A percentile compares a stretch with the other conserved stretches of the same genome.
Conservation (phyloP, 1,140 invertebrate genomes). For the Drepana arcuata region DNA sequence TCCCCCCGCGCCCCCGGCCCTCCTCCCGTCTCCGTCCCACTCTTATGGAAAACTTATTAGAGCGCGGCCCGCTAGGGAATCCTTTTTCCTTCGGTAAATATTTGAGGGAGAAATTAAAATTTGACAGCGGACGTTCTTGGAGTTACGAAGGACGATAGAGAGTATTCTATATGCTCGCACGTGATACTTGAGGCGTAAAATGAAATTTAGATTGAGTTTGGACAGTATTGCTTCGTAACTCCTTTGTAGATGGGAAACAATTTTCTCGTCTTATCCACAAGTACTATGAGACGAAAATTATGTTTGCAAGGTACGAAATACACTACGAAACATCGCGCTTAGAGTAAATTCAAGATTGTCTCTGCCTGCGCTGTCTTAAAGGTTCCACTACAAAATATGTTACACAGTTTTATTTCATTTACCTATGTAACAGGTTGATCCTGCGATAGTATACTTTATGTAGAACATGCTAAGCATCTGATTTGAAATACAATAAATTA, state of each 20-base stretch:
- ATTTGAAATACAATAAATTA: no score
- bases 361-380: no score
- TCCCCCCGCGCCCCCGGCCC: constrained; percentile 19
- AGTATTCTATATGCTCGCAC: constrained; percentile 58
- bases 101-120: constrained; percentile 72
- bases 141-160: constrained; percentile 42
- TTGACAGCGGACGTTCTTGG: constrained; percentile 61
- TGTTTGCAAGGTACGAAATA: no score
- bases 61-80: constrained; percentile 63
- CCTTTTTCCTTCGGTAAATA: constrained; percentile 71
- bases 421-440: no score
- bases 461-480: no score
- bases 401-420: no score
- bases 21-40: constrained; percentile 16
- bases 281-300: no score
- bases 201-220: constrained; percentile 69
- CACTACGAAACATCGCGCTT: no score
- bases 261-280: no score
- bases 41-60: constrained; percentile 71
- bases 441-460: no score
- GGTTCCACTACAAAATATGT: no score
- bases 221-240: constrained; percentile 34
- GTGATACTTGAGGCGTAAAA: constrained; percentile 66
- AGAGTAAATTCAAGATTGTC: no score
- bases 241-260: constrained; percentile 25